These are phyloP conservation scores for Drosophila siamana DNA, from an alignment of 2,888 invertebrate genomes.

Conservation along the genomic window DNA sequence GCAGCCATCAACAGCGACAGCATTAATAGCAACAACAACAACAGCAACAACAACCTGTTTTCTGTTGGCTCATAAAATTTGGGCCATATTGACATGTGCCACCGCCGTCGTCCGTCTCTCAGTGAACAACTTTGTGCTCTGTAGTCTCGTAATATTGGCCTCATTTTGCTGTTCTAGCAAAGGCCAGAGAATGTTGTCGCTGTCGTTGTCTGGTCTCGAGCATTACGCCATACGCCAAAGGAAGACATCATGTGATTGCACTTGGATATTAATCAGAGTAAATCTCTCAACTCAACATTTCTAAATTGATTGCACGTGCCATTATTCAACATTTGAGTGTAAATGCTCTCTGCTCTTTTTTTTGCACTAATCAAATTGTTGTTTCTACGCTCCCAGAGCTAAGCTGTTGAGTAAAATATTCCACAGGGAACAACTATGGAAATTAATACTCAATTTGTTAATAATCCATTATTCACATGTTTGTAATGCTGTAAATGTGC, in stretches of 20 bases:
- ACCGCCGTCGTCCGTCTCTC: conserved; percentile 26
- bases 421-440: conserved; percentile 43
- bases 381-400: background rate
- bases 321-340: conserved; percentile 14
- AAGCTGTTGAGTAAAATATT: conserved; percentile 33
- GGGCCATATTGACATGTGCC: conserved; percentile 79
- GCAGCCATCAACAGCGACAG: conserved; percentile 6
- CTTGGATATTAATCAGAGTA: conserved; percentile 25
- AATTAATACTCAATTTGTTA: conserved; percentile 58
- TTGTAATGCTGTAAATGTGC: conserved; percentile 20
- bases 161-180: conserved; percentile 57
- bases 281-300: conserved; percentile 15
- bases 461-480: conserved; percentile 36
- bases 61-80: conserved; percentile 65
- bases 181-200: conserved; percentile 48
- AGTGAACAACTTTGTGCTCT: conserved; percentile 63
- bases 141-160: conserved; percentile 46
- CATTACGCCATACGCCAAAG: conserved; percentile 37
- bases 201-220: background rate
- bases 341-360: conserved; percentile 46
- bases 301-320: conserved; percentile 40
- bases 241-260: conserved; percentile 11
- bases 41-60: conserved; percentile 65
- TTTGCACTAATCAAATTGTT: conserved; percentile 57
- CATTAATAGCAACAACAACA: conserved; percentile 25